These are phyloP conservation scores for Hydropsyche betteni DNA, from an alignment of 2,888 invertebrate genomes.

Conservation along the genomic window DNA sequence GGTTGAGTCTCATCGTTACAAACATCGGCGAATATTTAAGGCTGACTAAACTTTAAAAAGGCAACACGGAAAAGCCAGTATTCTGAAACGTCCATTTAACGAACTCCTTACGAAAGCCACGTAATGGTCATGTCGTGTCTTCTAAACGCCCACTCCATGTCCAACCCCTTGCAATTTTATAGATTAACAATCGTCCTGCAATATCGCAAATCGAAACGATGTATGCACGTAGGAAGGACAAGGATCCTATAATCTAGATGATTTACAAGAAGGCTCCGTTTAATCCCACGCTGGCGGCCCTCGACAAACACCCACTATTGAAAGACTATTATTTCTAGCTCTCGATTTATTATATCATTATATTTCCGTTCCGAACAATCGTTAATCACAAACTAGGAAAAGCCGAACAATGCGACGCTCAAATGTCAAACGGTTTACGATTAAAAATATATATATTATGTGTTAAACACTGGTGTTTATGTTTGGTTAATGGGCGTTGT, in stretches of 20 bases:
- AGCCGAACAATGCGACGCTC: neutral
- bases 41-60: too few species aligned
- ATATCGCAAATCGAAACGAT: neutral
- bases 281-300: slow-evolving; percentile 14
- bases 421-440: too few species aligned
- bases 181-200: neutral
- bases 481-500: too few species aligned
- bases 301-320: slow-evolving; percentile 7
- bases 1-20: neutral
- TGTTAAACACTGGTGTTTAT: too few species aligned
- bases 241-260: slow-evolving; percentile 7
- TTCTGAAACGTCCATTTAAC: too few species aligned
- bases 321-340: slow-evolving; percentile 2
- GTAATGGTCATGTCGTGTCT: too few species aligned
- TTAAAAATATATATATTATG: too few species aligned
- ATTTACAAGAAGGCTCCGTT: slow-evolving; percentile 6
- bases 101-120: too few species aligned
- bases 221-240: slow-evolving; percentile 25
- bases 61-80: too few species aligned
- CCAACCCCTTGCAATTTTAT: neutral
- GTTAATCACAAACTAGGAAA: slow-evolving; percentile 14
- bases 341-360: neutral
- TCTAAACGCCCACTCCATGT: too few species aligned
- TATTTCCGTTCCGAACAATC: slow-evolving; percentile 2
- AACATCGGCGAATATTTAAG: too few species aligned